Evolutionary conservation across 2,113 vertebrate genomes (phyloP).

Genomic region (Bagarius yarrelli): DNA sequence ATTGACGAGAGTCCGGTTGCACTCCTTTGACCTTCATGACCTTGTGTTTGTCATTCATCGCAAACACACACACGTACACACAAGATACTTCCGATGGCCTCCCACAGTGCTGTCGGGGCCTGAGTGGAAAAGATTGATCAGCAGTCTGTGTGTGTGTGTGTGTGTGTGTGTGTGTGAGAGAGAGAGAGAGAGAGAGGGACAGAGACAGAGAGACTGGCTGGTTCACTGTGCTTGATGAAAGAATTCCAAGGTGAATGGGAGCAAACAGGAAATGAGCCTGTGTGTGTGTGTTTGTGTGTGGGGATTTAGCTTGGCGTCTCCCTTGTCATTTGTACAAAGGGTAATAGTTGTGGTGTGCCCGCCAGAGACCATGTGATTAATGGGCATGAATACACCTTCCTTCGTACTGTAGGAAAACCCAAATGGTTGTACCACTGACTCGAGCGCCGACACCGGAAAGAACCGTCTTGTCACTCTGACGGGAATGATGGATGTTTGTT

Average conservation of each 20-base stretch:
- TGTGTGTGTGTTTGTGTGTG: slow-evolving; percentile 18
- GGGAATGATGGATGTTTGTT: neutral
- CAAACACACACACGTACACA: slow-evolving; percentile 66
- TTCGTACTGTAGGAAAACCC: neutral
- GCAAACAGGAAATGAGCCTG: neutral
- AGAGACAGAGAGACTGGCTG: slow-evolving; percentile 43
- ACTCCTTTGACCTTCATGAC: slow-evolving; percentile 67
- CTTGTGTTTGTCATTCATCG: slow-evolving; percentile 73
- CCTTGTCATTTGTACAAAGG: neutral
- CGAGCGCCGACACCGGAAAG: neutral
- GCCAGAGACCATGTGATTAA: neutral
- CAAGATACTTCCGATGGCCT: slow-evolving; percentile 60
- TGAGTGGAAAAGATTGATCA: slow-evolving; percentile 70
- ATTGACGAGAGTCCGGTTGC: slow-evolving; percentile 56
- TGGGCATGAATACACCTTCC: neutral
- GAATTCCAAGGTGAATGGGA: slow-evolving; percentile 28
- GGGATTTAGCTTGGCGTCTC: neutral
- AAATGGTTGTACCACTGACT: neutral
- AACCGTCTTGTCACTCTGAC: neutral
- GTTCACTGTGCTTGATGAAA: slow-evolving; percentile 52
- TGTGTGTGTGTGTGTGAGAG: slow-evolving; percentile 35
- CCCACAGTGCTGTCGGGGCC: slow-evolving; percentile 50
- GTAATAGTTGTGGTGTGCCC: neutral
- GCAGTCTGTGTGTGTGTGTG: slow-evolving; percentile 31
- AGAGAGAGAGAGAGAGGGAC: neutral